Conservation (phyloP, 2,888 invertebrate species). For the Catocala sponsa region DNA sequence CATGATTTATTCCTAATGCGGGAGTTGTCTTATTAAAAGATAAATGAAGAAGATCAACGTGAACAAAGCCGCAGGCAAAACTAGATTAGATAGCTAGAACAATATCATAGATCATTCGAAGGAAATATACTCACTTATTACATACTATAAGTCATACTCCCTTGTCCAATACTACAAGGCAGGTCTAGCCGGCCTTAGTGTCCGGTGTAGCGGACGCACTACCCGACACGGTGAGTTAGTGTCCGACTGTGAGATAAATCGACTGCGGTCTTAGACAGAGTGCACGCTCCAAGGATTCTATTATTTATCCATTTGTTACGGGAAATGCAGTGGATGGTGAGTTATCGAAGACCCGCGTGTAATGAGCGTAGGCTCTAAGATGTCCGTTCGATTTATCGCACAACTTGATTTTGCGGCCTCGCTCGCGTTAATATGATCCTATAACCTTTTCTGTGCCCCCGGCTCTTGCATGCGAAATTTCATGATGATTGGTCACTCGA, state of each 20-base stretch:
- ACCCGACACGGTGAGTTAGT: slow-evolving; percentile 49
- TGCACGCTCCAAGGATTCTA: slow-evolving; percentile 37
- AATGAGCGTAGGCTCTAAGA: not conserved
- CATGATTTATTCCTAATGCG: no score
- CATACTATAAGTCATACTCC: slow-evolving; percentile 1
- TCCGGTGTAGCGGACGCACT: slow-evolving; percentile 32
- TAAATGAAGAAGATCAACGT: no score
- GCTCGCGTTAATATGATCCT: no score
- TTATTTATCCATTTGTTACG: slow-evolving; percentile 46
- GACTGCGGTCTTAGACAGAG: slow-evolving; percentile 45
- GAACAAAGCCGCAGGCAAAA: no score
- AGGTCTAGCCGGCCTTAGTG: slow-evolving; percentile 15
- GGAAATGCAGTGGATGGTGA: slow-evolving; percentile 29
- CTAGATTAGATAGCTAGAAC: not conserved
- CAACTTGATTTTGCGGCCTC: no score
- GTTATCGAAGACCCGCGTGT: slow-evolving; percentile 5
- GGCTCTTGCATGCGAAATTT: no score
- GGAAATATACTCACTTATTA: slow-evolving; percentile 6
- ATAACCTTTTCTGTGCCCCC: no score
- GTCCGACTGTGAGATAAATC: slow-evolving; percentile 47
- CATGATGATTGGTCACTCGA: no score
- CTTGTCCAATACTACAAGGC: slow-evolving; percentile 1
- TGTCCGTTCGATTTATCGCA: no score
- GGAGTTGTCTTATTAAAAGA: no score
- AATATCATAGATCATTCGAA: not conserved